phyloP scores from a whole-genome alignment of 2,888 invertebrate genomes.

The Himalopsyche japonica region DNA sequence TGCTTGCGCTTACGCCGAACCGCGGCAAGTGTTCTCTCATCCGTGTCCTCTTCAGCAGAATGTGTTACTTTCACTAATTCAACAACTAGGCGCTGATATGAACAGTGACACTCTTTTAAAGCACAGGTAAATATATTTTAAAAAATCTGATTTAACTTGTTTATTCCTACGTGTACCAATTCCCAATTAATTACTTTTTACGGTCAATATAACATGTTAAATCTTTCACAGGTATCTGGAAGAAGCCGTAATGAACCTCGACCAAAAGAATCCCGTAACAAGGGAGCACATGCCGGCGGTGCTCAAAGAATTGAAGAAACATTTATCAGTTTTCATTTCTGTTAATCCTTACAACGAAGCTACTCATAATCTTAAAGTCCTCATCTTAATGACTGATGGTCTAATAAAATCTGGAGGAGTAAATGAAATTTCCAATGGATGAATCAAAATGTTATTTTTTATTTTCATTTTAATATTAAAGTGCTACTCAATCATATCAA shows the following conservation, averaged over 20 bases:
- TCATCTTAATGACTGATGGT: conserved; percentile 69
- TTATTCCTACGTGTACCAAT: background rate
- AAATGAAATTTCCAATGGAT: background rate
- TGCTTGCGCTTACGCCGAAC: conserved; percentile 84
- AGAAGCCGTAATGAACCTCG: conserved; percentile 83
- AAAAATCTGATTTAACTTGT: background rate
- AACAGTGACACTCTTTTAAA: conserved; percentile 81
- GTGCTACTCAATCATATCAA: background rate
- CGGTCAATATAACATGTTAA: conserved; percentile 5
- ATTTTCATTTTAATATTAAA: background rate
- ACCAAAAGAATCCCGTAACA: conserved; percentile 75
- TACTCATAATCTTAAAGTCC: conserved; percentile 67
- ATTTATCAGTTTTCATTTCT: conserved; percentile 70
- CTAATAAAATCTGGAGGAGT: background rate
- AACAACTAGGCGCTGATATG: conserved; percentile 91
- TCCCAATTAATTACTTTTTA: background rate
- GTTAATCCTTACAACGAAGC: conserved; percentile 69
- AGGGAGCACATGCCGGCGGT: conserved; percentile 83
- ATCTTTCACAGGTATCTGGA: conserved; percentile 73
- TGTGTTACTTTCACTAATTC: conserved; percentile 89
- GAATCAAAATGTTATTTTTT: background rate
- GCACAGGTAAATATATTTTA: conserved; percentile 63
- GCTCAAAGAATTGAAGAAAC: conserved; percentile 73
- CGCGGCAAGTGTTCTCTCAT: conserved; percentile 74
- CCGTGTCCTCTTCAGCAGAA: conserved; percentile 82